A percentile compares a stretch with the other conserved stretches of the same genome.
phyloP scores from a whole-genome alignment of 2,113 vertebrate genomes.

The Eira barbara region DNA sequence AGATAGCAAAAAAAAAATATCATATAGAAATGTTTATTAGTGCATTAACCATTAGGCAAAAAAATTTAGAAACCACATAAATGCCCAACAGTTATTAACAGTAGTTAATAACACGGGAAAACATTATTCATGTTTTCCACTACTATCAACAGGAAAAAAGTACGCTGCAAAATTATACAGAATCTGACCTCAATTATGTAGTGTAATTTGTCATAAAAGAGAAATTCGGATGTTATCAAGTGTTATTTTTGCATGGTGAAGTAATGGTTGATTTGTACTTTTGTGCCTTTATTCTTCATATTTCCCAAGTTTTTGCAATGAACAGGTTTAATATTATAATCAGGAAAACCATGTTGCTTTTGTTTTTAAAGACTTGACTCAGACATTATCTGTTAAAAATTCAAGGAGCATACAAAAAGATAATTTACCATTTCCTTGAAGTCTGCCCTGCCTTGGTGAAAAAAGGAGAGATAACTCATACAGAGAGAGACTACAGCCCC shows the following conservation, averaged over 20 bases:
- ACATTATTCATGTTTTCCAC: neutral
- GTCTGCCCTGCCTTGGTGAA: neutral
- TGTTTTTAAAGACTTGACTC: slow-evolving; percentile 24
- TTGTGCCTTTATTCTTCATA: neutral
- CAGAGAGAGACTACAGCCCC: neutral
- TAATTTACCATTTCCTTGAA: neutral
- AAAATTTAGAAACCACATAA: neutral
- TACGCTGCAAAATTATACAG: neutral
- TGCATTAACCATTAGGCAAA: neutral
- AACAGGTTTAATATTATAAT: slow-evolving; percentile 12
- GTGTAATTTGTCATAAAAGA: neutral
- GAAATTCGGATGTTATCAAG: slow-evolving; percentile 35
- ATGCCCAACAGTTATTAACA: neutral
- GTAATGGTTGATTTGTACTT: neutral
- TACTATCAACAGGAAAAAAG: neutral
- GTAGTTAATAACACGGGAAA: neutral
- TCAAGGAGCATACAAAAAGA: slow-evolving; percentile 3
- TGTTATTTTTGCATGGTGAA: neutral
- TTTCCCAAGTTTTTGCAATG: neutral
- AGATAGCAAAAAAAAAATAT: slow-evolving; percentile 34
- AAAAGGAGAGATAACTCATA: neutral
- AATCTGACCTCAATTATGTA: neutral
- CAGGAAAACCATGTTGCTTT: neutral
- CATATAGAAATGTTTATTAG: neutral
- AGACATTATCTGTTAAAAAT: slow-evolving; percentile 2